Base-by-base conservation (phyloP, 1,140 invertebrate genomes). In the Bombus polaris region DNA sequence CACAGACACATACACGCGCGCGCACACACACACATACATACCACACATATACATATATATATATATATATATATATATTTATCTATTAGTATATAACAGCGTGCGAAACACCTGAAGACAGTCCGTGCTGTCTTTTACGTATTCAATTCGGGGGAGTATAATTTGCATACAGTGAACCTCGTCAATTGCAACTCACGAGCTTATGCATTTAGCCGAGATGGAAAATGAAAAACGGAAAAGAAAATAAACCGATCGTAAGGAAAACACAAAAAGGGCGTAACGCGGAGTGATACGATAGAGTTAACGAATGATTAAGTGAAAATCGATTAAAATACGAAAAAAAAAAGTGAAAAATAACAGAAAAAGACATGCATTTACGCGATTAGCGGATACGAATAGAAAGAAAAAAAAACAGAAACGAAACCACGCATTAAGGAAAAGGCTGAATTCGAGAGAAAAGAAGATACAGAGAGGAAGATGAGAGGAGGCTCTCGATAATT, bases 61-160 rank as follows among this genome's bases (percentile, higher is more conserved):
- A 32, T 32, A 32, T 32, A 77, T 12, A 78, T 71, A 81, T 57
- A 70, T 81, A 75, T 86, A 81, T 87, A 72, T 85, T 85, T 90
- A 88, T 86, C 80, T 66, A 79, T 47, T 47, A 73, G 53, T 15
- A 82, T 47, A 39, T 82, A 70, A 47, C 53, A 85, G 88, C 65
- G 71, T 85, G 82, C 74, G 74, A 83, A 70, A 83, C 77, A 73
- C n/a, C 39, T 0, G 53, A 78, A 70, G 76, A 47, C 53, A 65
- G 44, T 53, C 68, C 59, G 15, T 59, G 15, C 44, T 68, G 68
- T 86, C 70, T 65, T 86, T 87, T 13, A 57, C 39, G 82, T 86
- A 93, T 94, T 94, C 92, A 91, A 94, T 93, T 94, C 90, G 93
- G 91, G 93, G 90, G 92, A 94, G 91, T 94, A 92, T 85, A 28